Conservation (phyloP, 1,140 invertebrate genomes). For the Whitmania pigra region DNA sequence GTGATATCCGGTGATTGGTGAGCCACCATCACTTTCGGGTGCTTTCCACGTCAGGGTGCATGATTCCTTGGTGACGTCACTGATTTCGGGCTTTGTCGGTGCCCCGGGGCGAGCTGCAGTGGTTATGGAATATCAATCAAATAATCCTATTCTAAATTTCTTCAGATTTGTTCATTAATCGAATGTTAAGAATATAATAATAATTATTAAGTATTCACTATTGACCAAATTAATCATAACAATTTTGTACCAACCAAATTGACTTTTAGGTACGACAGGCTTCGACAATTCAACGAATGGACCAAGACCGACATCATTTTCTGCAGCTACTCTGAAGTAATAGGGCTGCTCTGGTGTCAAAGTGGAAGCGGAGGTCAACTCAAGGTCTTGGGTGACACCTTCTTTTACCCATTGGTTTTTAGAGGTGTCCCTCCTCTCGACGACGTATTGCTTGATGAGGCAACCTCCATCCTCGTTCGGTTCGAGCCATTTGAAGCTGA, state of each 20-base stretch:
- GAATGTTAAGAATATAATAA: conserved; percentile 15
- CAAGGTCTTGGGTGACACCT: conserved; percentile 3
- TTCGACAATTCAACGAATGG: conserved; percentile 64
- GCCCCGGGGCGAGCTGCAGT: conserved; percentile 64
- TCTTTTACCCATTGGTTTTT: conserved; percentile 63
- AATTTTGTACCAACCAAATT: conserved; percentile 62
- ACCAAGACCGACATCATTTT: conserved; percentile 90
- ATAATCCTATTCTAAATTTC: too few species aligned
- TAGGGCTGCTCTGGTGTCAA: conserved; percentile 80
- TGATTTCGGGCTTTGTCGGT: conserved; percentile 72
- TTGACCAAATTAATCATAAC: not conserved
- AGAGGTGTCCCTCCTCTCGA: conserved; percentile 81
- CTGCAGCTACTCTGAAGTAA: conserved; percentile 83
- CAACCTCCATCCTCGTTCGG: conserved; percentile 75
- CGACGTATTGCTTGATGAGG: conserved; percentile 84
- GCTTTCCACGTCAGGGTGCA: conserved; percentile 81
- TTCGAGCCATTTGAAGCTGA: conserved; percentile 15
- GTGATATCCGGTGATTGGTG: conserved; percentile 83
- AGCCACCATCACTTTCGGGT: conserved; percentile 75
- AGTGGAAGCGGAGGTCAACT: conserved; percentile 55
- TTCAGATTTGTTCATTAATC: not conserved
- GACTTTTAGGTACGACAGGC: conserved; percentile 78
- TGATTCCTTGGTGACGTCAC: conserved; percentile 76
- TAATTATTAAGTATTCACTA: not conserved
- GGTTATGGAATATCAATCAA: too few species aligned